Evolutionary conservation across 2,797 vertebrate species (phyloP).

Genomic region (Meriones psammophilus): DNA sequence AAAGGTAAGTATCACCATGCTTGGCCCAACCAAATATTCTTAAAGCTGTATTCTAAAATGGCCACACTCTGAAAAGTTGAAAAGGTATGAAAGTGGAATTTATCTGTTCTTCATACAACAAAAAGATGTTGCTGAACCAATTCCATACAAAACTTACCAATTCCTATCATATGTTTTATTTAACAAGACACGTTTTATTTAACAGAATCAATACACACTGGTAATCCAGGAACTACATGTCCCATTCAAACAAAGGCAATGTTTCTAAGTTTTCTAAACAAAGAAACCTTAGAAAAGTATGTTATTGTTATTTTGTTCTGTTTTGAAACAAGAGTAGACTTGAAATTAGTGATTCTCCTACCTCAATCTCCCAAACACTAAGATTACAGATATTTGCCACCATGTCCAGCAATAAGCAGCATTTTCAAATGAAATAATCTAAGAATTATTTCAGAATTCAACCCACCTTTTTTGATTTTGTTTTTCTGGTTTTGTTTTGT

Average conservation of each 20-base stretch:
- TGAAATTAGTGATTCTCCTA: background rate
- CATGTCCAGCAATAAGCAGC: background rate
- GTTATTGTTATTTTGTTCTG: background rate
- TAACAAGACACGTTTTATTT: background rate
- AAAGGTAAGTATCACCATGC: too few relatives aligned
- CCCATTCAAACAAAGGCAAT: background rate
- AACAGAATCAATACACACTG: background rate
- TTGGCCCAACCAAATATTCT: background rate
- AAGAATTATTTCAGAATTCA: background rate
- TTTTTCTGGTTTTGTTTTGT: background rate
- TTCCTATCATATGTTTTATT: background rate
- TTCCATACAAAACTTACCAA: conserved; percentile 1
- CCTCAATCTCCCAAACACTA: background rate
- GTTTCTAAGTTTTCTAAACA: background rate
- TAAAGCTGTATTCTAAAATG: conserved; percentile 32
- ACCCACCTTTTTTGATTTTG: background rate
- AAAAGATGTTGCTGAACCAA: background rate
- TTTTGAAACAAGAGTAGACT: background rate
- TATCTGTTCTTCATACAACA: conserved; percentile 13
- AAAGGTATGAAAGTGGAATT: background rate
- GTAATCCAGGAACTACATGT: background rate
- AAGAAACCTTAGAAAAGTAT: background rate
- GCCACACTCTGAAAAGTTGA: conserved; percentile 12
- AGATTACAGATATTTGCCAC: background rate
- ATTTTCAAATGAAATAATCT: conserved; percentile 27